Evolutionary conservation across 2,888 invertebrate species (phyloP).

Genomic region (Augochlorella aurata): DNA sequence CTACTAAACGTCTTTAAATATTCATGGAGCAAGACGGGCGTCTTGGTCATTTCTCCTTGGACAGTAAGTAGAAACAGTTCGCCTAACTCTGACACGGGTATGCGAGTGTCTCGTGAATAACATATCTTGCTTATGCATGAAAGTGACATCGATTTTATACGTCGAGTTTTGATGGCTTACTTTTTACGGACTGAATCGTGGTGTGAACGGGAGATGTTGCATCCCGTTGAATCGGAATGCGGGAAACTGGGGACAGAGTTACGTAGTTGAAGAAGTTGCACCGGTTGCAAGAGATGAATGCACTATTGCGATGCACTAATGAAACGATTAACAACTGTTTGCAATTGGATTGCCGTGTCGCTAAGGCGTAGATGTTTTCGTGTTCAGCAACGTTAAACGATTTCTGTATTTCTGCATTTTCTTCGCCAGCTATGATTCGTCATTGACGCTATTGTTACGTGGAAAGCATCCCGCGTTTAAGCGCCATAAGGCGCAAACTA

Average conservation of each 20-base stretch:
- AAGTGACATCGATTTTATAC: neutral
- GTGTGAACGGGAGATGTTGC: neutral
- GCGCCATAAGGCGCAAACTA: too few species aligned
- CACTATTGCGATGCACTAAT: too few species aligned
- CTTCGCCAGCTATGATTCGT: too few species aligned
- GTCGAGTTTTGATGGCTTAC: neutral
- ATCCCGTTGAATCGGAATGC: too few species aligned
- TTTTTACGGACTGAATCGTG: neutral
- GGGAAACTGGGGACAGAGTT: too few species aligned
- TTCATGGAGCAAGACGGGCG: neutral
- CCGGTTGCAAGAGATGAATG: too few species aligned
- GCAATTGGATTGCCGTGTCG: neutral
- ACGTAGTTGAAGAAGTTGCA: too few species aligned
- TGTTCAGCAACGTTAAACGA: neutral
- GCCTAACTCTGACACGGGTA: neutral
- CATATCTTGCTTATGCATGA: neutral
- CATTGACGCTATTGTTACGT: too few species aligned
- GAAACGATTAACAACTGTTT: neutral
- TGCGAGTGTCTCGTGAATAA: neutral
- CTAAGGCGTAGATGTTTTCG: neutral
- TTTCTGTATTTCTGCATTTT: too few species aligned
- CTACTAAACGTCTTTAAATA: neutral
- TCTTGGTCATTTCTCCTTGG: neutral
- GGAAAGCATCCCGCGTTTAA: too few species aligned
- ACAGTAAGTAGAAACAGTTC: slow-evolving; percentile 1